Conservation (phyloP, 2,797 vertebrate species). For the Premnoplex brunnescens region DNA sequence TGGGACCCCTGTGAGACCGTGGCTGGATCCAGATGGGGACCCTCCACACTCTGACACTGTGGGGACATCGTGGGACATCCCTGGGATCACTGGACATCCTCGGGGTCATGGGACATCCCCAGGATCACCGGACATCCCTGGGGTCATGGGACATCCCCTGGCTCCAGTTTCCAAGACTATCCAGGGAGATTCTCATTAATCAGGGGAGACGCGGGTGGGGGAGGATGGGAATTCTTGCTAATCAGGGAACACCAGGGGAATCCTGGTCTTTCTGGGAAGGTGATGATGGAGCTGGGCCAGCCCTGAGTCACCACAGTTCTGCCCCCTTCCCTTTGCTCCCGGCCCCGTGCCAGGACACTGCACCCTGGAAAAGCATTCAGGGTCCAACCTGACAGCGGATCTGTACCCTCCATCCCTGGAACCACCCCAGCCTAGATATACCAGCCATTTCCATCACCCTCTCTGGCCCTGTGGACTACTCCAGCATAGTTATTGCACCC, state of each 20-base stretch:
- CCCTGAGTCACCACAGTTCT: accelerated
- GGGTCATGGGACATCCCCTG: background rate
- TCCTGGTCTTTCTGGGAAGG: background rate
- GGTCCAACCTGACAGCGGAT: accelerated
- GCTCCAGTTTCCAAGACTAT: accelerated
- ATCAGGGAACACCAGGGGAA: background rate
- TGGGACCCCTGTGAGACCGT: accelerated
- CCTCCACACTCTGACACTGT: accelerated
- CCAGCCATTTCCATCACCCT: background rate
- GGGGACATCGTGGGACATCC: no score
- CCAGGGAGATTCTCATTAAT: background rate
- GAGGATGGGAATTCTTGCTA: background rate
- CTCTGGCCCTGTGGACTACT: background rate
- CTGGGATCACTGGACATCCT: no score
- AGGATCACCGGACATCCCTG: no score
- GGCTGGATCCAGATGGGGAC: background rate
- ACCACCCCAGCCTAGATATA: background rate
- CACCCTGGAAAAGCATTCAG: background rate
- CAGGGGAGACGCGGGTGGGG: accelerated
- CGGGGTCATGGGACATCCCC: no score
- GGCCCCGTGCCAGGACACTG: accelerated
- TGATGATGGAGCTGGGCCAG: background rate
- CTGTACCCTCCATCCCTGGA: background rate
- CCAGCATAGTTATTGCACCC: background rate
- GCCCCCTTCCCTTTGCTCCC: background rate